These are phyloP conservation scores for Diploscapter pachys DNA, from an alignment of 1,140 invertebrate genomes.

Conservation along the genomic window DNA sequence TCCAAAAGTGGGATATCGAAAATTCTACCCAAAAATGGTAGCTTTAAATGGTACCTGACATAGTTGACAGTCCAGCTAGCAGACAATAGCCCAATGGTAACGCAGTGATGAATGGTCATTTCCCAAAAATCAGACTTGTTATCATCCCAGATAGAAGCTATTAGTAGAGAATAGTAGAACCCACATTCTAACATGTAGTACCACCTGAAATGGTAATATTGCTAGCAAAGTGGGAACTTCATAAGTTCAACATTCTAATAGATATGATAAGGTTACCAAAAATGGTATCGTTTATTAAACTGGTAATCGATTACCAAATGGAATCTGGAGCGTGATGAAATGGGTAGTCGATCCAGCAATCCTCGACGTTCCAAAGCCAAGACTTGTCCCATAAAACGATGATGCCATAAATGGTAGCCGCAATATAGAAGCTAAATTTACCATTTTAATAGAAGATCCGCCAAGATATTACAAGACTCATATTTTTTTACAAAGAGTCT, in stretches of 20 bases:
- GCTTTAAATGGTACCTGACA: slow-evolving; percentile 60
- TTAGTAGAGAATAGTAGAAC: slow-evolving; percentile 88
- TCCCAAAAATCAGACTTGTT: slow-evolving; percentile 81
- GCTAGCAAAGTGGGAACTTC: no score
- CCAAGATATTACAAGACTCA: slow-evolving; percentile 48
- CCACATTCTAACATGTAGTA: slow-evolving; percentile 91
- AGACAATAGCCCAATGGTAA: slow-evolving; percentile 79
- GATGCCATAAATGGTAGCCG: slow-evolving; percentile 44
- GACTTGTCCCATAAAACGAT: slow-evolving; percentile 42
- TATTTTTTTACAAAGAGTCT: slow-evolving; percentile 29
- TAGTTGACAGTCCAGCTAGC: slow-evolving; percentile 93
- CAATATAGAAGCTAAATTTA: slow-evolving; percentile 38
- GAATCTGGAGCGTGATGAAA: slow-evolving; percentile 36
- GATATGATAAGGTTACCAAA: no score
- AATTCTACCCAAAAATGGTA: no score
- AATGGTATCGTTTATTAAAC: no score
- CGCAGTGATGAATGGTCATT: slow-evolving; percentile 94
- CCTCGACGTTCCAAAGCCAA: slow-evolving; percentile 46
- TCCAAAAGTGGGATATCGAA: no score
- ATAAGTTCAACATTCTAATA: no score
- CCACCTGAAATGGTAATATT: slow-evolving; percentile 69
- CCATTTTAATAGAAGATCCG: slow-evolving; percentile 6
- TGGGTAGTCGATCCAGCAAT: slow-evolving; percentile 52
- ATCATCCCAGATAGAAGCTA: slow-evolving; percentile 41
- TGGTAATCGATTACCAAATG: slow-evolving; percentile 34